A percentile compares a stretch with the other conserved stretches of the same genome.
Conservation (phyloP, 1,140 invertebrate species). For the Sinella curviseta region DNA sequence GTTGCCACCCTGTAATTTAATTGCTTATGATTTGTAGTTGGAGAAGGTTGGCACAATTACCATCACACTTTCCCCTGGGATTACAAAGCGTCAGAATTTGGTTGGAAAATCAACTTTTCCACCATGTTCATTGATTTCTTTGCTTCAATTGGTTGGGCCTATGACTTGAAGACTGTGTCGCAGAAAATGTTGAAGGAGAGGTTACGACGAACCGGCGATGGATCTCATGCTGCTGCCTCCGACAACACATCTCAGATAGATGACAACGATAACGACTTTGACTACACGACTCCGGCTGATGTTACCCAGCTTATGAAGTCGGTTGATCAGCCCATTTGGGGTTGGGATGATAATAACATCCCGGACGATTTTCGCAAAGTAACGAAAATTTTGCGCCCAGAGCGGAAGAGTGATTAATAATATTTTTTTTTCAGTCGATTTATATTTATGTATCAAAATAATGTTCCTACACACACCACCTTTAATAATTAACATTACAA, state of each 20-base stretch:
- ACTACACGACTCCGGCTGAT: background rate
- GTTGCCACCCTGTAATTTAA: background rate
- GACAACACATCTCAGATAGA: background rate
- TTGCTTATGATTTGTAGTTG: slow-evolving; percentile 25
- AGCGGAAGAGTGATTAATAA: too few relatives aligned
- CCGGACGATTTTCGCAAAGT: slow-evolving; percentile 56
- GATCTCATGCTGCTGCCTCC: slow-evolving; percentile 58
- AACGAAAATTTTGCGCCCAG: background rate
- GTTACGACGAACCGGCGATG: slow-evolving; percentile 75
- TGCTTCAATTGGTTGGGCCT: slow-evolving; percentile 80
- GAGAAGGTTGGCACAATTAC: slow-evolving; percentile 63
- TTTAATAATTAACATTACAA: too few relatives aligned
- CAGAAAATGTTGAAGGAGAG: slow-evolving; percentile 68
- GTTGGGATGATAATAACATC: slow-evolving; percentile 78
- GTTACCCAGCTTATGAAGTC: slow-evolving; percentile 5
- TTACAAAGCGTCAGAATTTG: slow-evolving; percentile 55
- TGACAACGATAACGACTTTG: background rate
- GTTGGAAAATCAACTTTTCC: slow-evolving; percentile 76
- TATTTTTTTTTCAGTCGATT: too few relatives aligned
- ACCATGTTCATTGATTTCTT: slow-evolving; percentile 84
- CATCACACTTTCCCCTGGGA: slow-evolving; percentile 65
- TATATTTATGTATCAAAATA: too few relatives aligned
- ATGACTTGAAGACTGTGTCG: slow-evolving; percentile 81
- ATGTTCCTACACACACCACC: too few relatives aligned
- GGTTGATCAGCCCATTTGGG: slow-evolving; percentile 61